Conservation (phyloP, 2,113 vertebrate species). For the Rhagologus leucostigma region DNA sequence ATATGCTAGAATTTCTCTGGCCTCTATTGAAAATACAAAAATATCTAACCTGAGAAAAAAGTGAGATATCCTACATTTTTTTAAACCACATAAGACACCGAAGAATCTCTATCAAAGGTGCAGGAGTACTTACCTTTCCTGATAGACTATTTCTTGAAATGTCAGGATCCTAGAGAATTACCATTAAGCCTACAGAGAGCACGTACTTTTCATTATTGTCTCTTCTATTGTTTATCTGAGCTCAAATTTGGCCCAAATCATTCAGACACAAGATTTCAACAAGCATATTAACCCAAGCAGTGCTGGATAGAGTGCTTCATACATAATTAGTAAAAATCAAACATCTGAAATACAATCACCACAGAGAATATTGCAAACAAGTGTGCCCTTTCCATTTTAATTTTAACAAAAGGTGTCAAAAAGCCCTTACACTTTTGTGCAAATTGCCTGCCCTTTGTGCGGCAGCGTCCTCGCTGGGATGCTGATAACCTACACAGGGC, state of each 20-base stretch:
- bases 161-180: slow-evolving; percentile 1
- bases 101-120: neutral
- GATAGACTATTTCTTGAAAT: neutral
- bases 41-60: neutral
- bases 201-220: neutral
- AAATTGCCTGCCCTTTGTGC: slow-evolving; percentile 8
- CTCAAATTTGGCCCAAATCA: neutral
- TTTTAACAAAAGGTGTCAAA: slow-evolving; percentile 17
- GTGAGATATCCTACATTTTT: neutral
- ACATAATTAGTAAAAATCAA: neutral
- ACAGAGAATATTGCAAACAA: neutral
- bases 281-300: neutral
- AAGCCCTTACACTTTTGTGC: neutral
- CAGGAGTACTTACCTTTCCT: neutral
- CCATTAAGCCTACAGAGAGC: neutral
- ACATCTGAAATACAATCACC: neutral
- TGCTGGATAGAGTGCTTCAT: neutral
- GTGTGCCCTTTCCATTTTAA: neutral
- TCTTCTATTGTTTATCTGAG: neutral
- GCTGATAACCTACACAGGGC: slow-evolving; percentile 28
- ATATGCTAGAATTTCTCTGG: neutral
- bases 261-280: neutral
- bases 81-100: neutral
- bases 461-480: neutral
- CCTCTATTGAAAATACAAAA: neutral